Base-by-base conservation (phyloP, 2,888 invertebrate genomes). In the Chironomus riparius region DNA sequence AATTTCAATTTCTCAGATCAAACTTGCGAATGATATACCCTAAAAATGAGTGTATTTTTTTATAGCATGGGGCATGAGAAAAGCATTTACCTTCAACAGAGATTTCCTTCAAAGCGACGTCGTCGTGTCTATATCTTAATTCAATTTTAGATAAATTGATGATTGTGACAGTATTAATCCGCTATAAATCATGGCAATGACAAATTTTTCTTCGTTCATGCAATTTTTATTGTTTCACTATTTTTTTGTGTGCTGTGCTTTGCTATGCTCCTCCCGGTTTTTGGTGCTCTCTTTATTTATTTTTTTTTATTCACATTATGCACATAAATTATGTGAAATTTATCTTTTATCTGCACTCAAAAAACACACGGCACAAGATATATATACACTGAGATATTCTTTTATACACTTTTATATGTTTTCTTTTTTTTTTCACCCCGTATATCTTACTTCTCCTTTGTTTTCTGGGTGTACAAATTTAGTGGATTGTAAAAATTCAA, bases 121-220 rank as follows among this genome's bases (percentile, higher is more conserved):
- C 56, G 56, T 56, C n/a, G n/a, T 56, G 56, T 56, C 56, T 62
- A 28, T 62, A 28, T 38, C 38, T 72, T 22, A 62, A 72, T 62
- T 72, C 62, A 28, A 72, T 72, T 62, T 18, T 12, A 38, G 72
- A 72, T 72, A 72, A 50, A 72, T 72, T 72, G 72, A 72, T 72
- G 72, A 72, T 72, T 72, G 72, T 72, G 72, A 72, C 72, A 72
- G 38, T 72, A 72, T 72, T 72, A 72, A 72, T 72, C 72, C 72
- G 62, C 61, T 61, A 72, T 72, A 72, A 72, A 72, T 72, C 72
- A 72, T 62, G 72, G 50, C 72, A 72, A 62, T 72, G 47, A 72
- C 61, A 72, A 72, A 62, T n/a, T 70, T 62, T 72, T 56, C 15
- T 56, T 56, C 72, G 7, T 28, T 72, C 28, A 15, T 50, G 15